Percentiles rank a stretch among this genome's conserved stretches.
These are phyloP conservation scores for Halictus ligatus DNA, from an alignment of 2,888 invertebrate genomes.

Conservation along the genomic window DNA sequence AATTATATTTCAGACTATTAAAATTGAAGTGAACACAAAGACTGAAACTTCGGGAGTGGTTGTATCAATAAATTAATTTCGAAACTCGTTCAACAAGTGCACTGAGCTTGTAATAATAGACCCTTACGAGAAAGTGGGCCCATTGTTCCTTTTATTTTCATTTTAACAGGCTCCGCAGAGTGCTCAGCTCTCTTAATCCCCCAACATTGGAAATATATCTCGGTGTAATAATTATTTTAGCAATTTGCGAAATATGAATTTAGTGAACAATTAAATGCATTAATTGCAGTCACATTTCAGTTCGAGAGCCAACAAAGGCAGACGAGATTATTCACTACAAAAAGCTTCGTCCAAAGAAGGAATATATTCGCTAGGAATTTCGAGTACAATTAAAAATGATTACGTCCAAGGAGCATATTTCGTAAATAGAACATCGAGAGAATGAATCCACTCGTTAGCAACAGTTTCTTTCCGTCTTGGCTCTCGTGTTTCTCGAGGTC, in stretches of 20 bases:
- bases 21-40: background rate
- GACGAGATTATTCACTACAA: background rate
- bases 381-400: background rate
- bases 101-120: background rate
- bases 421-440: background rate
- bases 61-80: background rate
- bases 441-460: background rate
- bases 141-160: constrained; percentile 11
- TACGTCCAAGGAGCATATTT: background rate
- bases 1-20: background rate
- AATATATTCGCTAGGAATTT: background rate
- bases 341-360: background rate
- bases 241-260: background rate
- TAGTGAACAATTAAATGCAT: background rate
- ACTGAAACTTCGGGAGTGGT: background rate
- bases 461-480: background rate
- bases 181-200: background rate
- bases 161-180: background rate
- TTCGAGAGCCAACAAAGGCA: background rate
- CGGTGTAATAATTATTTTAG: background rate
- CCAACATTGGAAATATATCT: background rate
- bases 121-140: constrained; percentile 10
- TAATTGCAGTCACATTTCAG: background rate
- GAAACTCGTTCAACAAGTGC: background rate
- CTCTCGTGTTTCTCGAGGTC: background rate